Evolutionary conservation across 2,888 invertebrate genomes (phyloP).

Genomic region (Epiblema foenella): DNA sequence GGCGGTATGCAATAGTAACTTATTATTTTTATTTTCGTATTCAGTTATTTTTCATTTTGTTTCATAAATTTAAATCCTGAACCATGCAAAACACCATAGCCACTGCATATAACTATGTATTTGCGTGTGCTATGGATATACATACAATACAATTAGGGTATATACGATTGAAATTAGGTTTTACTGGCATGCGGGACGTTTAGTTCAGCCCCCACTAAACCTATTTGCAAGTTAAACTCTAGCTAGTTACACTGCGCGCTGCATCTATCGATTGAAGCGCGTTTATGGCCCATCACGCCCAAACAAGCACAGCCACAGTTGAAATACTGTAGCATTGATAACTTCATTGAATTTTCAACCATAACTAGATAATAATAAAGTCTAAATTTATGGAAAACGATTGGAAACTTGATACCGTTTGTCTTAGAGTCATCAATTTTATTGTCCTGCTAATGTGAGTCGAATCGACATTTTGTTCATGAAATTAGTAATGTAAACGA

Average conservation of each 20-base stretch:
- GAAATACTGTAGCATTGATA: neutral
- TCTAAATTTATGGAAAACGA: neutral
- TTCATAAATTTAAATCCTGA: neutral
- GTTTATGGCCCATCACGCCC: slow-evolving; percentile 19
- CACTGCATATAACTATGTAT: neutral
- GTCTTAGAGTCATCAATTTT: neutral
- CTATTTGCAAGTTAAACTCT: slow-evolving; percentile 11
- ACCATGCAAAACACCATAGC: neutral
- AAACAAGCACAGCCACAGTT: neutral
- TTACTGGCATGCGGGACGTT: neutral
- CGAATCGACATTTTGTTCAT: slow-evolving; percentile 4
- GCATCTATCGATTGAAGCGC: slow-evolving; percentile 16
- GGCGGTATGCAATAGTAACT: too few species aligned
- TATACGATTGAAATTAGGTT: neutral
- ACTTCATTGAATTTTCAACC: neutral
- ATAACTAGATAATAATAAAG: neutral
- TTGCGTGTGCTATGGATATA: too few species aligned
- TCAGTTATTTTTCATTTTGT: too few species aligned
- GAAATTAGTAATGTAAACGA: too few species aligned
- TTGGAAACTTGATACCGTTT: neutral
- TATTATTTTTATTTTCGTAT: too few species aligned
- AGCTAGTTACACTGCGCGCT: neutral
- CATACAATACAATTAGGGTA: neutral
- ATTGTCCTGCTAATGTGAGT: neutral
- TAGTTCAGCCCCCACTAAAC: neutral